These are phyloP conservation scores for Liasis olivaceus DNA, from an alignment of 2,797 vertebrate species.

Conservation along the genomic window DNA sequence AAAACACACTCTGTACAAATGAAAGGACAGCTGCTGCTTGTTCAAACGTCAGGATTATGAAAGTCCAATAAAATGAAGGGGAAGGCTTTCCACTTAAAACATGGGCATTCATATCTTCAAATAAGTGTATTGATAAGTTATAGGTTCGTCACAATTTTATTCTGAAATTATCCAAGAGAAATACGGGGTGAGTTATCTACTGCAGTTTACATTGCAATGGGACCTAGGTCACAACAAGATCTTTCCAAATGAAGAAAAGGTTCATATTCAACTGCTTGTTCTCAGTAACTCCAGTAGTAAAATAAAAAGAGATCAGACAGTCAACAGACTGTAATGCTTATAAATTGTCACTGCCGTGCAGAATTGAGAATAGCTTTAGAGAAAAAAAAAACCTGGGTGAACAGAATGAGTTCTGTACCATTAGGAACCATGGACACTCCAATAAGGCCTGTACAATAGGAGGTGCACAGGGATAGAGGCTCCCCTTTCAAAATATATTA, in stretches of 20 bases:
- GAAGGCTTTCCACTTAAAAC: not conserved
- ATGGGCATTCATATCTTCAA: not conserved
- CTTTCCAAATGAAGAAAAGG: not conserved
- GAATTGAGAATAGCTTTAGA: not conserved
- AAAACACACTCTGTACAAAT: not conserved
- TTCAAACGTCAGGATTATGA: not conserved
- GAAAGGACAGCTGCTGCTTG: rapidly evolving
- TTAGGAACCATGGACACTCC: not conserved
- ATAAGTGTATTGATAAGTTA: not conserved
- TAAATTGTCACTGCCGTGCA: not conserved
- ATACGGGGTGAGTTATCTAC: not conserved
- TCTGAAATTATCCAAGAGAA: not conserved
- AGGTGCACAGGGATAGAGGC: not conserved
- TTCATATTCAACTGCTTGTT: too few relatives aligned
- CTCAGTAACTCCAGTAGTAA: not conserved
- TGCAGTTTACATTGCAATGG: not conserved
- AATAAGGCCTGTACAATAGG: not conserved
- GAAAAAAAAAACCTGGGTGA: not conserved
- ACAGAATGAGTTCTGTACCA: not conserved
- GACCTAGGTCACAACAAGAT: not conserved
- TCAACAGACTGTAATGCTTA: not conserved
- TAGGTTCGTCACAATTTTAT: not conserved
- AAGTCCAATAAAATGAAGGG: not conserved
- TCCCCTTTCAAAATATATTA: not conserved
- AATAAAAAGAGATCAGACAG: not conserved